Evolutionary conservation across 2,888 invertebrate species (phyloP).

Genomic region (Torymus auratus): DNA sequence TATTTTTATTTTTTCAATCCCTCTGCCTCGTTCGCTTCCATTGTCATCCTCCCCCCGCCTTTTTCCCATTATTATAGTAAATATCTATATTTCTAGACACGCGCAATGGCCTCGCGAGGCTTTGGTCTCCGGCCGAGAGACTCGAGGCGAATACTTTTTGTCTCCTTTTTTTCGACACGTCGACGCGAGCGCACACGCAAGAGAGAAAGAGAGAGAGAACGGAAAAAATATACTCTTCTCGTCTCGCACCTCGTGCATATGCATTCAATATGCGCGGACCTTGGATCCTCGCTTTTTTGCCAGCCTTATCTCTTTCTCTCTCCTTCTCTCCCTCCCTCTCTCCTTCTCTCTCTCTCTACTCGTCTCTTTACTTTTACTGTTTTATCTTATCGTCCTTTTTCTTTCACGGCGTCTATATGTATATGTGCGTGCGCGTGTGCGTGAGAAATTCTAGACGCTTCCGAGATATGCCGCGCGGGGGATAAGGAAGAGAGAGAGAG

Average conservation of each 20-base stretch:
- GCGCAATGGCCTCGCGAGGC: background rate
- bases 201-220: background rate
- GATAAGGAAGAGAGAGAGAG: conserved; percentile 4
- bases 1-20: background rate
- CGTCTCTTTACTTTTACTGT: conserved; percentile 20
- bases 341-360: conserved; percentile 22
- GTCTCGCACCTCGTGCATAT: conserved; percentile 9
- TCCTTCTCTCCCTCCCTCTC: conserved; percentile 3
- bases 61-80: background rate
- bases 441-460: conserved; percentile 41
- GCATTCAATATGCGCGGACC: conserved; percentile 22
- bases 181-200: background rate
- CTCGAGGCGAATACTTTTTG: background rate
- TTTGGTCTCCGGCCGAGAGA: conserved; percentile 22
- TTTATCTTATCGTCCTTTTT: conserved; percentile 37
- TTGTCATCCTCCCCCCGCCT: conserved; percentile 11
- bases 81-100: background rate
- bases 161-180: background rate
- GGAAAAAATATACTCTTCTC: conserved; percentile 2
- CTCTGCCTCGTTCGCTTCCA: background rate
- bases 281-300: conserved; percentile 32
- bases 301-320: conserved; percentile 9
- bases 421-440: background rate
- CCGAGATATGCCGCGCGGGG: background rate
- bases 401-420: background rate